Evolutionary conservation across 2,888 invertebrate genomes (phyloP), one percentile per base, ranked within the genome.

Genomic region (Lasioglossum leucozonium): DNA sequence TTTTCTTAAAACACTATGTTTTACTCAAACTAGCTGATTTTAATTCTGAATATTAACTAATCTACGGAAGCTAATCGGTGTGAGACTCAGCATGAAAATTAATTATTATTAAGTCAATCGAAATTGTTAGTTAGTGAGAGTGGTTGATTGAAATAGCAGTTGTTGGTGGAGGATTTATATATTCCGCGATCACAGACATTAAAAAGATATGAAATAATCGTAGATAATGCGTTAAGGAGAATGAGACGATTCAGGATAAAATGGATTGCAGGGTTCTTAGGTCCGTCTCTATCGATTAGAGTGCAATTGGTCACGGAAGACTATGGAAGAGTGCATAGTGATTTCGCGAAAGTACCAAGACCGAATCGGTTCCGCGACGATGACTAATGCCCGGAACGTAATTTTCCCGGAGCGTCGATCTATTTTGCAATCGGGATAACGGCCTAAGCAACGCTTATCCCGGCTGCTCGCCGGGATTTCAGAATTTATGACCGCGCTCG

Each of bases 401-500:
- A 82, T 79, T 74, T 62, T 69, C 67, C 40, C n/a, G 47, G 37
- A 40, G 72, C 16, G 22, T 37, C n/a, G 34, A 69, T 16, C 26
- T 73, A 67, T 58, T 84, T 40, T 16, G 47, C 76, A 67, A 80
- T 80, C 76, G 47, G 30, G 74, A 72, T 77, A 83, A 74, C 74
- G 26, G 44, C 40, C 51, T 34, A 81, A 47, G 71, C 44, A 72
- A 76, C 75, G 72, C 69, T 65, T 44, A 73, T 71, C 67, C 74
- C 42, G n/a, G 2, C 11, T 16, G n/a, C 44, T 13, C 34, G n/a
- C 34, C 65, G 42, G 76, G 73, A 69, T 82, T 72, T 65, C 22
- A 34, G 79, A 75, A 86, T 86, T 86, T 77, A 85, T 72, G 81
- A 77, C 72, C 85, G 47, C 44, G 71, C 77, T 76, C 72, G 79